Conservation (phyloP, 2,113 vertebrate genomes). For the Balaeniceps rex region DNA sequence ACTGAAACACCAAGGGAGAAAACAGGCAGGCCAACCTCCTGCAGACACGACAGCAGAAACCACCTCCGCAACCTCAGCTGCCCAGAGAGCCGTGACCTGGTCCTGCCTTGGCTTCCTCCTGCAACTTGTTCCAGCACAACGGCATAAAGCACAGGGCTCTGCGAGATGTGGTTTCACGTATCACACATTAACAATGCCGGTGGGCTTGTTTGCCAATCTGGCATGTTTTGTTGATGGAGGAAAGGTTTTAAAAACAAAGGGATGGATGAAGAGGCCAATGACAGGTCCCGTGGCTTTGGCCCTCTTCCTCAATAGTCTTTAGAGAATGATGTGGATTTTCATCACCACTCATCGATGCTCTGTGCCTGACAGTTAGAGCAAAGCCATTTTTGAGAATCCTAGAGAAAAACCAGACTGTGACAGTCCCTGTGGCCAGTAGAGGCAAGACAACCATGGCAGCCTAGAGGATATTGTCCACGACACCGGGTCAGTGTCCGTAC, state of each 20-base stretch:
- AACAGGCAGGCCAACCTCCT: neutral
- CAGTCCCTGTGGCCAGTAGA: neutral
- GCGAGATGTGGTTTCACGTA: rapidly evolving
- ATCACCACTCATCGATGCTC: rapidly evolving
- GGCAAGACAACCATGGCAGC: neutral
- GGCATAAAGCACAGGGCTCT: neutral
- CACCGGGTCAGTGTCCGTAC: neutral
- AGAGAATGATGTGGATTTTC: neutral
- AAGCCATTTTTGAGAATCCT: neutral
- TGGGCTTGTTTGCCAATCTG: neutral
- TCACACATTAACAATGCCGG: neutral
- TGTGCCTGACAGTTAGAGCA: rapidly evolving
- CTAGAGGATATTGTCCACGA: neutral
- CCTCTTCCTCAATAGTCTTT: neutral
- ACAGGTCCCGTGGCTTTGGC: neutral
- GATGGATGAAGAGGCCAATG: neutral
- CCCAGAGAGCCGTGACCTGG: rapidly evolving
- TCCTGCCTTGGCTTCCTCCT: neutral
- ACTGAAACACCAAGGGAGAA: neutral
- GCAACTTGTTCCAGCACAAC: neutral
- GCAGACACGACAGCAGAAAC: rapidly evolving
- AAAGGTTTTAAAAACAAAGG: neutral
- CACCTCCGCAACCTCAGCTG: neutral
- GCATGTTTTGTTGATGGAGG: neutral
- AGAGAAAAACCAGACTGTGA: neutral